Evolutionary conservation across 2,888 invertebrate species (phyloP), one percentile per base, ranked within the genome.

Genomic region (Drosophila dives): DNA sequence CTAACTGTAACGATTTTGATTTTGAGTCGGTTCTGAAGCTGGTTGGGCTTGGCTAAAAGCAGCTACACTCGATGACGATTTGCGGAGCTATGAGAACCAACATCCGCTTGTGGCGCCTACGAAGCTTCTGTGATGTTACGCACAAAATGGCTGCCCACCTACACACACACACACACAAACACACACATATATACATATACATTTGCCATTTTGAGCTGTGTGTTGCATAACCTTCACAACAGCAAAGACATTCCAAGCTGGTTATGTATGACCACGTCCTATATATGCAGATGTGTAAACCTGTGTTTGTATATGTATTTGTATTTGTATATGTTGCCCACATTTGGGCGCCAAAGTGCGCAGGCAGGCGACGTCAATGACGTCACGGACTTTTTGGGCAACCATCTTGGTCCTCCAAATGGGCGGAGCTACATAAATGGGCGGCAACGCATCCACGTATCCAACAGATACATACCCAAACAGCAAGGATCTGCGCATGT

Each of bases 51-150:
- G 45, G 67, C 81, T 56, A 75, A 81, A 80, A 91, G 90, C 93
- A 91, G 92, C 93, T 92, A 90, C 89, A 93, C 93, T 93, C 92
- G 92, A 91, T 92, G 93, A 92, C 93, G 92, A 91, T 92, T 92
- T 92, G 91, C 91, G 91, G 87, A 91, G 92, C 93, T 93, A 91
- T 93, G 93, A 92, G 86, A 81, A 77, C 74, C 80, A 91, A 85
- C 83, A 88, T 86, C 86, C 84, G 89, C 75, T 73, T 80, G 77
- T 84, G 90, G 84, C 86, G 80, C 91, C 90, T 91, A 92, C 89
- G 90, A 91, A 91, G 91, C 89, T 87, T 55, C 29, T 82, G 72
- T 65, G 59, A 62, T 65, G 69, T 70, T 64, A 72, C 78, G 74
- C 75, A 78, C 76, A 86, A 90, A 86, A 91, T 91, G 84, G 89